phyloP scores from a whole-genome alignment of 2,888 invertebrate genomes.

The Danaus chrysippus region DNA sequence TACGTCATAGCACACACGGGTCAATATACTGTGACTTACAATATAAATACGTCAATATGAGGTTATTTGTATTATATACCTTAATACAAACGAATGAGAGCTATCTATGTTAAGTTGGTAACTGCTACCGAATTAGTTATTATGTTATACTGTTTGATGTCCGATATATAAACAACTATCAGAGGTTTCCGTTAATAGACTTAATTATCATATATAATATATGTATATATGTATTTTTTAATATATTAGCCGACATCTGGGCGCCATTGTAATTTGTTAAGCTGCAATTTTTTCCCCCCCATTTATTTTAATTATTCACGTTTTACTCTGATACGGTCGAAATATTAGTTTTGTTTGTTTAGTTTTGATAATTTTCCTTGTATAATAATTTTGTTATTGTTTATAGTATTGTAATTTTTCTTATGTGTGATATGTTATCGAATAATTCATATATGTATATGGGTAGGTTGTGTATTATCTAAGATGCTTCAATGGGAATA shows the following conservation, averaged over 20 bases:
- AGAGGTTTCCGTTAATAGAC: conserved; percentile 29
- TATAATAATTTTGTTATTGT: no score
- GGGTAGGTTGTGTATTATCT: conserved; percentile 26
- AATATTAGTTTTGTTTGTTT: neutral
- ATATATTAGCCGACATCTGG: conserved; percentile 36
- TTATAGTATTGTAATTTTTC: no score
- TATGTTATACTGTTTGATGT: conserved; percentile 39
- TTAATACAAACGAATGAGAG: neutral
- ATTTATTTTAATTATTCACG: conserved; percentile 10
- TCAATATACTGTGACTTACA: conserved; percentile 23
- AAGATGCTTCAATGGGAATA: conserved; percentile 60
- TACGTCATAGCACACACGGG: conserved; percentile 32
- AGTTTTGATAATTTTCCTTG: no score
- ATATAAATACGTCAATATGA: neutral
- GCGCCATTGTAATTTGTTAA: conserved; percentile 32
- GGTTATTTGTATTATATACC: neutral
- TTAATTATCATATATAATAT: conserved; percentile 42
- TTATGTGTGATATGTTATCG: no score
- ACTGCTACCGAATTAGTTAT: conserved; percentile 45
- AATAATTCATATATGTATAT: no score
- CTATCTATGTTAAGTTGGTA: conserved; percentile 15
- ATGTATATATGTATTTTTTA: conserved; percentile 35
- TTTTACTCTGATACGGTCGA: neutral
- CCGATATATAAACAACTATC: conserved; percentile 46
- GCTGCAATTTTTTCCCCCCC: conserved; percentile 19